A percentile compares a stretch with the other conserved stretches of the same genome.
Evolutionary conservation across 2,113 vertebrate genomes (phyloP).

Genomic region (Turnix velox): DNA sequence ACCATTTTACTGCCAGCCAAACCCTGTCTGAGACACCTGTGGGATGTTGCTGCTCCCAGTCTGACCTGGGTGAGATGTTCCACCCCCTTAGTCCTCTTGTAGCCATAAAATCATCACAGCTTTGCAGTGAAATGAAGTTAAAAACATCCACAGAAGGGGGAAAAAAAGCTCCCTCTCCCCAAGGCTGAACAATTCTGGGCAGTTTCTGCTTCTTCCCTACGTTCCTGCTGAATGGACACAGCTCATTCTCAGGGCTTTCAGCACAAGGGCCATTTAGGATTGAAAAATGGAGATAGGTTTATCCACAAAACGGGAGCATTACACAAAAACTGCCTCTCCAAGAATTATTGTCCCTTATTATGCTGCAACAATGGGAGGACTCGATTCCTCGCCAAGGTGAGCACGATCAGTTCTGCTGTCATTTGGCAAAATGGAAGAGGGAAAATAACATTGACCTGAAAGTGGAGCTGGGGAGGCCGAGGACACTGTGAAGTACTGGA

Average conservation of each 20-base stretch:
- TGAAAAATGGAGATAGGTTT: constrained; percentile 46
- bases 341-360: constrained; percentile 51
- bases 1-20: constrained; percentile 45
- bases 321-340: constrained; percentile 9
- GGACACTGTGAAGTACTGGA: background rate
- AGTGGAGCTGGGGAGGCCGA: accelerated
- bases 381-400: constrained; percentile 19
- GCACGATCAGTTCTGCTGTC: background rate
- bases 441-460: constrained; percentile 36
- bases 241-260: background rate
- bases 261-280: constrained; percentile 22
- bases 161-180: background rate
- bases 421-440: background rate
- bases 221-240: background rate
- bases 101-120: background rate
- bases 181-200: background rate
- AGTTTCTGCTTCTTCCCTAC: background rate
- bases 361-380: constrained; percentile 17
- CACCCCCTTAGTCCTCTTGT: background rate
- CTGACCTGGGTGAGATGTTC: background rate
- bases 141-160: background rate
- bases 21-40: constrained; percentile 54
- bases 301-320: constrained; percentile 26
- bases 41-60: background rate
- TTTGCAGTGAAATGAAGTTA: background rate